Conservation (phyloP, 2,888 invertebrate genomes). For the Cyrtodaria siliqua region DNA sequence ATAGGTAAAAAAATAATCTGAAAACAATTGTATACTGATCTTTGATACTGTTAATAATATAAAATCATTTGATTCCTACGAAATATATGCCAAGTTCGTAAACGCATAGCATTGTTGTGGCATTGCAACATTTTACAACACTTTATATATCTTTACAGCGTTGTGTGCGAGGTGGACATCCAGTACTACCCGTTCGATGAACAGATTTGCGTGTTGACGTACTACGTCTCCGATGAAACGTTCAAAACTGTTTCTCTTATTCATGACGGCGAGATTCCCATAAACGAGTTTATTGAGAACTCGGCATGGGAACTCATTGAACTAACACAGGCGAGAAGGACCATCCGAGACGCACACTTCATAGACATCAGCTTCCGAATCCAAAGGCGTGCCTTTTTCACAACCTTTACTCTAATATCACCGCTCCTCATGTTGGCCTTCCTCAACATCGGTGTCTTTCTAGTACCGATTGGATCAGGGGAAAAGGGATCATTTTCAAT, state of each 20-base stretch:
- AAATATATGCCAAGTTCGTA: too few relatives aligned
- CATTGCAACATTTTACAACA: background rate
- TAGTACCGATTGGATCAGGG: constrained; percentile 59
- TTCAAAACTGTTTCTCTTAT: constrained; percentile 25
- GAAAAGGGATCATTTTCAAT: constrained; percentile 62
- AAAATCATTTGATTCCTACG: too few relatives aligned
- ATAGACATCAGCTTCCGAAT: constrained; percentile 43
- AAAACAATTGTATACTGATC: too few relatives aligned
- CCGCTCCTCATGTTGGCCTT: constrained; percentile 55
- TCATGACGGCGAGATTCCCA: constrained; percentile 21
- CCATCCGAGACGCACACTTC: constrained; percentile 27
- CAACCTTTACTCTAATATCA: constrained; percentile 50
- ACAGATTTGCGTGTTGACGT: constrained; percentile 47
- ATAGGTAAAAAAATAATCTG: too few relatives aligned
- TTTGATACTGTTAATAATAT: too few relatives aligned
- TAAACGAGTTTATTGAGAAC: constrained; percentile 53
- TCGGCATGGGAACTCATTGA: constrained; percentile 46
- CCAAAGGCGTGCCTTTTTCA: constrained; percentile 46
- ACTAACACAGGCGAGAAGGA: constrained; percentile 13
- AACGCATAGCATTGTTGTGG: background rate
- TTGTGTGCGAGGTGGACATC: constrained; percentile 55
- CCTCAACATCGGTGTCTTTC: constrained; percentile 55
- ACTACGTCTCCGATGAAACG: constrained; percentile 57
- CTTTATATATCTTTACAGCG: too few relatives aligned
- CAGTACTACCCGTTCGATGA: constrained; percentile 60